Percentiles rank a stretch among this genome's conserved stretches.
Evolutionary conservation across 1,140 invertebrate genomes (phyloP).

Genomic region (Potamilus streckersoni): DNA sequence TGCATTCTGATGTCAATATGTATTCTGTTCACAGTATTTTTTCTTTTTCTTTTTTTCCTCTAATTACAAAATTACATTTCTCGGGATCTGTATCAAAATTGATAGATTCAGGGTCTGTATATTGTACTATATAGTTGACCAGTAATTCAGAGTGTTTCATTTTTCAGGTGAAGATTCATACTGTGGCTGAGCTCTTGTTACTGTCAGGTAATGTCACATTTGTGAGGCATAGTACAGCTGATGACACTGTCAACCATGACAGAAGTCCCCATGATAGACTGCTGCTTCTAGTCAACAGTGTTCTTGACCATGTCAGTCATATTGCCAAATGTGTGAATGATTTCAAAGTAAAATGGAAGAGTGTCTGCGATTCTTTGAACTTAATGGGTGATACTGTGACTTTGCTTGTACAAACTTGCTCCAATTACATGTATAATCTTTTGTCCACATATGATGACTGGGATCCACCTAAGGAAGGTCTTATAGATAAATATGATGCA

Average conservation of each 20-base stretch:
- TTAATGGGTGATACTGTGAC: constrained; percentile 35
- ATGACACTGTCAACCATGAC: constrained; percentile 25
- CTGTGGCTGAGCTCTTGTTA: constrained; percentile 43
- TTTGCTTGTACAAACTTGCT: constrained; percentile 29
- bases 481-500: constrained; percentile 39
- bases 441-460: constrained; percentile 14
- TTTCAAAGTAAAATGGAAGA: constrained; percentile 32
- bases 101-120: too few relatives aligned
- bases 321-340: constrained; percentile 20
- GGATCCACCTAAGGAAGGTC: constrained; percentile 13
- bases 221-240: constrained; percentile 32
- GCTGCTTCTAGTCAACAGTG: constrained; percentile 21
- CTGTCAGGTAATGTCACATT: constrained; percentile 26
- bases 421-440: constrained; percentile 32
- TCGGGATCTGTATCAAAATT: too few relatives aligned
- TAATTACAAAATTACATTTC: too few relatives aligned
- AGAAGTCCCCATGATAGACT: constrained; percentile 16
- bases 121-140: too few relatives aligned
- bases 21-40: too few relatives aligned
- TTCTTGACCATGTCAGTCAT: constrained; percentile 19
- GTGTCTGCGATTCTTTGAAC: constrained; percentile 27
- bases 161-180: constrained; percentile 35
- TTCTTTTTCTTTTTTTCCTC: too few relatives aligned
- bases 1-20: too few relatives aligned
- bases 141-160: too few relatives aligned